phyloP scores from a whole-genome alignment of 1,140 invertebrate genomes.

The Hyphantria cunea region DNA sequence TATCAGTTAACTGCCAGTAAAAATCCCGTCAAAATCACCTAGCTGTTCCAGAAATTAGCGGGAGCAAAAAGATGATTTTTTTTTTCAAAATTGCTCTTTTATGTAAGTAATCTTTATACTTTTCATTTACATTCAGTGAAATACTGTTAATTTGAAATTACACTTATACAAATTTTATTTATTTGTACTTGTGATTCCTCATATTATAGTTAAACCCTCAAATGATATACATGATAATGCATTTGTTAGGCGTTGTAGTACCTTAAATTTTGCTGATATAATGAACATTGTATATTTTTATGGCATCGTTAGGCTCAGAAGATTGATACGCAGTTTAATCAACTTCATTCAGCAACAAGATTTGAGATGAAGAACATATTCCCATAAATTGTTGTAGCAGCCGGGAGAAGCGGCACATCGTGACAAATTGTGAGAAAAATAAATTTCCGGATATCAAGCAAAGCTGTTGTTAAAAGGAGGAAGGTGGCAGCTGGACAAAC shows the following conservation, averaged over 20 bases:
- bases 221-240: too few species aligned
- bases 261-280: background rate
- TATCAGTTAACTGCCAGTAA: too few species aligned
- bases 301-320: constrained; percentile 1
- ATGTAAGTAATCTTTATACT: too few species aligned
- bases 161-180: too few species aligned
- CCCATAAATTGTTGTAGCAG: constrained; percentile 31
- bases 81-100: too few species aligned
- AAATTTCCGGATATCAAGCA: constrained; percentile 63
- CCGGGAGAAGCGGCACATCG: constrained; percentile 30
- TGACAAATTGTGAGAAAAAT: constrained; percentile 53
- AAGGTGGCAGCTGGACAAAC: constrained; percentile 72
- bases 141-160: too few species aligned
- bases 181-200: too few species aligned
- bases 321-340: constrained; percentile 27
- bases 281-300: constrained; percentile 7
- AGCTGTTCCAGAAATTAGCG: too few species aligned
- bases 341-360: constrained; percentile 21
- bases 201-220: too few species aligned
- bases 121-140: too few species aligned
- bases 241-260: background rate
- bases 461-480: constrained; percentile 70
- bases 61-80: too few species aligned
- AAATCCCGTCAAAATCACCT: too few species aligned
- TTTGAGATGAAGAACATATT: constrained; percentile 7